Base-by-base conservation (phyloP, 2,888 invertebrate species). In the Thereva nobilitata region DNA sequence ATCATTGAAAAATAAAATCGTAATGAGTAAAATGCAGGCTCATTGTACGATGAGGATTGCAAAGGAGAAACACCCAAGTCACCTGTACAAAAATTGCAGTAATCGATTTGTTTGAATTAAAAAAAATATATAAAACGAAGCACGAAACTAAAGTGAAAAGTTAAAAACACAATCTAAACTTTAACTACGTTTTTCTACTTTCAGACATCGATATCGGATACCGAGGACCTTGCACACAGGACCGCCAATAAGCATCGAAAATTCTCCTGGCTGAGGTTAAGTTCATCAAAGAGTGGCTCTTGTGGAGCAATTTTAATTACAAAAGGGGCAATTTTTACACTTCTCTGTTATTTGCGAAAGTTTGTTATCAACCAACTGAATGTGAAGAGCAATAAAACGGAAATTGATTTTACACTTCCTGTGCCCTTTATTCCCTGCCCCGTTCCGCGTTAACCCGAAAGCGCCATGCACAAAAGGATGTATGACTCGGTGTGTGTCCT, bases 391-490 rank as follows among this genome's bases (percentile, higher is more conserved):
- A 67, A 67, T 67, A 63, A 67, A 67, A 55, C 63, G 67, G 55
- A 67, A 67, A 67, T 67, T 67, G 67, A 67, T 67, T 67, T 67
- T 67, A 67, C 63, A 67, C 63, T 67, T 55, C 52, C 54, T 35
- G 10, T 67, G 67, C 54, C 44, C 54, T 67, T 67, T 63, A 49
- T 67, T 67, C 50, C 23, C n/a, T 42, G 12, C n/a, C 44, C 10
- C 35, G 10, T 59, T 47, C 59, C 35, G 44, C 12, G 45, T 8
- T 38, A 4, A 10, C 9, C 38, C 38, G n/a, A 23, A 23, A 23
- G 23, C 23, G 23, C 23, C 23, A 23, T 23, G 23, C 23, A 23
- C 23, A 23, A 2, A 23, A 53, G 53, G 38, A 53, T 53, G 38
- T 53, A n/a, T 38, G 10, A 37, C 53, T 10, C 10, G 2, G 6